A percentile compares a stretch with the other conserved stretches of the same genome.
phyloP scores from a whole-genome alignment of 1,140 invertebrate genomes.

The Vanessa atalanta region DNA sequence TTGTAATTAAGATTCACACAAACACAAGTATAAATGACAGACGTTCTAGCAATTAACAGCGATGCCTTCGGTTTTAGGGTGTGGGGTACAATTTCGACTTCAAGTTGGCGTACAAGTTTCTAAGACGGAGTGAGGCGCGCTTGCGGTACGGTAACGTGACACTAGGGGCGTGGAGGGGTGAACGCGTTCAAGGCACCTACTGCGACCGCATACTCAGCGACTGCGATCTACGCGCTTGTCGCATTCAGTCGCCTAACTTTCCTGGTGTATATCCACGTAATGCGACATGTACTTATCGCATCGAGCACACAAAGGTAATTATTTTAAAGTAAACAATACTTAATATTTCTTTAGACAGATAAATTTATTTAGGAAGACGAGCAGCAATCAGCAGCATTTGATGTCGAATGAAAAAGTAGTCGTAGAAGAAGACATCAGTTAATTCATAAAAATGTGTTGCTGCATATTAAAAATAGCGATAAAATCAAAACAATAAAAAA shows the following conservation, averaged over 20 bases:
- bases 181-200: constrained; percentile 86
- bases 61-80: constrained; percentile 78
- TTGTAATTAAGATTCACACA: constrained; percentile 17
- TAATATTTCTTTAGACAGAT: background rate
- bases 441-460: too few species aligned
- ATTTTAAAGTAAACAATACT: background rate
- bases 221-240: constrained; percentile 84
- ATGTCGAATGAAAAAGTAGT: too few species aligned
- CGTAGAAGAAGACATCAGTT: too few species aligned
- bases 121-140: constrained; percentile 86
- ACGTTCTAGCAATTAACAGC: constrained; percentile 22
- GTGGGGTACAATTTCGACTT: constrained; percentile 91
- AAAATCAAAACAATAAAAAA: too few species aligned
- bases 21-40: constrained; percentile 24
- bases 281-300: constrained; percentile 90
- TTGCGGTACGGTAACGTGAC: constrained; percentile 89
- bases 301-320: constrained; percentile 83
- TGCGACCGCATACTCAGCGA: constrained; percentile 89
- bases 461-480: too few species aligned
- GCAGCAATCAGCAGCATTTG: too few species aligned
- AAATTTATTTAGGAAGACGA: too few species aligned
- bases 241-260: constrained; percentile 92
- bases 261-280: constrained; percentile 92
- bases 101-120: constrained; percentile 90
- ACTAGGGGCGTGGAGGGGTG: constrained; percentile 85